Evolutionary conservation across 2,797 vertebrate species (phyloP), one percentile per base, ranked within the genome.

Genomic region (Manis pentadactyla): DNA sequence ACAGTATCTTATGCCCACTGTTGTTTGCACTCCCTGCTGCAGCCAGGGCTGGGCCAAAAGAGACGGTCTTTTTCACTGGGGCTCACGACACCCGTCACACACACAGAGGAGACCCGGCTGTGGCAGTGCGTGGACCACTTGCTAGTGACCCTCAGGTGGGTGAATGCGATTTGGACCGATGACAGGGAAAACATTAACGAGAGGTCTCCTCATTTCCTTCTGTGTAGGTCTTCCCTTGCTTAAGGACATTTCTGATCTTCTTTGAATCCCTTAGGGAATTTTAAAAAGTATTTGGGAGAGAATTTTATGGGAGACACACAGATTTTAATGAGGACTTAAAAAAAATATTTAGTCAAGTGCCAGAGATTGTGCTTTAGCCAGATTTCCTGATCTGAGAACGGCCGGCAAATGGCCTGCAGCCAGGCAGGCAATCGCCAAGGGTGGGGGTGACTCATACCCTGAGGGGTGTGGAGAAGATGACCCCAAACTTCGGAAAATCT

Each of bases 301-400:
- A 97, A 68, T 92, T 93, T 97, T 73, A 85, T 14, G 2, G 74
- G 49, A 95, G 83, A 94, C 84, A 90, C 73, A 95, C 63, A 64
- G 39, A n/a, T 78, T 93, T 97, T 95, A 97, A 95, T 87, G 27
- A 90, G 51, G 34, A 53, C 21, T 87, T 93, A n/a, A 94, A 83
- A 79, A 95, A 92, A 83, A 68, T 53, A 84, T 68, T 92, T 77
- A 90, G 19, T 74, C 19, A 82, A 92, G 74, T 68, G 63, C 82
- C 84, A 97, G 94, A 87, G 66, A 94, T 97, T 73, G 34, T 90
- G 84, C 95, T 96, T 90, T 94, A 96, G 94, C 82, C 84, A 92
- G 63, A 95, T 97, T 97, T 97, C 81, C 94, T 93, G 84, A 68
- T 90, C 59, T 94, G 63, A 92, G 83, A 94, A 84, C 90, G 92